Percentiles rank a stretch among this genome's conserved stretches.
These are phyloP conservation scores for Carpatolechia fugitivella DNA, from an alignment of 2,888 invertebrate genomes.

Conservation along the genomic window DNA sequence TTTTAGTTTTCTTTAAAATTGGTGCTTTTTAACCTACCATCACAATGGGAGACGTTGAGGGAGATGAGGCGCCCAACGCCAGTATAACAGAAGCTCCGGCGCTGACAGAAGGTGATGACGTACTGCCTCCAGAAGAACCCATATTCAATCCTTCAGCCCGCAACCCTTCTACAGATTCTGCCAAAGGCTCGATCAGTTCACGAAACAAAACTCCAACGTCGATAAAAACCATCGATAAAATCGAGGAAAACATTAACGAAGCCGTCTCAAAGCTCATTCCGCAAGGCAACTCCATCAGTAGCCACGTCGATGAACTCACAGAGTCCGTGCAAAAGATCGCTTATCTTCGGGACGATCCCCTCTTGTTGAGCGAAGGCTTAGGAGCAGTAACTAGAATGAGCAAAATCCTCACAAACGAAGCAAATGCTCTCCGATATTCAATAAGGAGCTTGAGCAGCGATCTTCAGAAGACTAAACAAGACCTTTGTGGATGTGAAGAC, in stretches of 20 bases:
- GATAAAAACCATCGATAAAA: neutral
- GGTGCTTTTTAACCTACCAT: neutral
- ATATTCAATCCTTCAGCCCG: neutral
- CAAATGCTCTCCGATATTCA: constrained; percentile 59
- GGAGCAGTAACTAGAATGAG: constrained; percentile 66
- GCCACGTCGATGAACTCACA: constrained; percentile 46
- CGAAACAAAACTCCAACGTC: neutral
- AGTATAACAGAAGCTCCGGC: neutral
- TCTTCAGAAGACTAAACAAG: constrained; percentile 54
- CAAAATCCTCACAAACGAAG: constrained; percentile 61
- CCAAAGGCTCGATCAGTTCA: neutral
- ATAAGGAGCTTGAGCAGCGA: constrained; percentile 59
- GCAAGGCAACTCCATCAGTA: constrained; percentile 39
- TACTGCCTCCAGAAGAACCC: neutral
- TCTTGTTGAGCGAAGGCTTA: constrained; percentile 47
- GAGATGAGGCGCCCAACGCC: neutral
- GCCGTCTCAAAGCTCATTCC: constrained; percentile 39
- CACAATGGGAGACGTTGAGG: constrained; percentile 1
- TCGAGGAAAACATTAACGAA: constrained; percentile 31
- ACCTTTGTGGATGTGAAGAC: constrained; percentile 43
- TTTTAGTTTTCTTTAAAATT: neutral
- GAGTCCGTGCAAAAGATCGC: constrained; percentile 44
- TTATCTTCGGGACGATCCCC: constrained; percentile 32
- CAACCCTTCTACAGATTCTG: neutral
- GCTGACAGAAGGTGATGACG: neutral